Conservation (phyloP, 2,113 vertebrate genomes). For the Pleuronectes platessa region DNA sequence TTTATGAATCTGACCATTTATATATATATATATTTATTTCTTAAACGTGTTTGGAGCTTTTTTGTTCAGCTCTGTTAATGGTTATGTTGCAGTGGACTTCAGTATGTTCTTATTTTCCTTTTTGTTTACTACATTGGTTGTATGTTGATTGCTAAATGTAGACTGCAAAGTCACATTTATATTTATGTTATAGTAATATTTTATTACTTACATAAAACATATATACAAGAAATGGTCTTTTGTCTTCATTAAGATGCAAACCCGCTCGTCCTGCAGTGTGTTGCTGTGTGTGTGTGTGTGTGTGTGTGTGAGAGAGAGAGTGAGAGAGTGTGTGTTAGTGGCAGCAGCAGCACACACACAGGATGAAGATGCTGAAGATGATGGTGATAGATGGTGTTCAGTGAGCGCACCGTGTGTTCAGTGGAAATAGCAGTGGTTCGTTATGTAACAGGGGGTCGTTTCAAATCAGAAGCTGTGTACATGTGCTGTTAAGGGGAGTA, state of each 20-base stretch:
- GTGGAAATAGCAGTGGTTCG: constrained; percentile 53
- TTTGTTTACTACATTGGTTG: constrained; percentile 91
- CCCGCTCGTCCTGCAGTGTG: constrained; percentile 16
- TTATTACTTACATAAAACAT: constrained; percentile 99
- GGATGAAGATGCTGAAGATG: constrained; percentile 21
- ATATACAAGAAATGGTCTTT: constrained; percentile 94
- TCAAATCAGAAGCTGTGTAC: constrained; percentile 68
- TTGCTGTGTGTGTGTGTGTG: constrained; percentile 50
- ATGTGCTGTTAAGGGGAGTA: constrained; percentile 72
- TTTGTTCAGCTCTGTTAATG: constrained; percentile 86
- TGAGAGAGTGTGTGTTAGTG: constrained; percentile 39
- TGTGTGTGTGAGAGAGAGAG: constrained; percentile 37
- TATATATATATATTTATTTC: constrained; percentile 96
- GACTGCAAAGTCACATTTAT: constrained; percentile 98
- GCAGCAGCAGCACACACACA: constrained; percentile 30
- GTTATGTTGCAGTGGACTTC: constrained; percentile 91
- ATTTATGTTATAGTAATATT: constrained; percentile 99
- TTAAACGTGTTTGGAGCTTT: constrained; percentile 90
- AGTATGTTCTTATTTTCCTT: constrained; percentile 75
- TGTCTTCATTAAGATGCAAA: constrained; percentile 87
- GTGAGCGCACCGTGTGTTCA: constrained; percentile 51
- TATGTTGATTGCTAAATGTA: constrained; percentile 95
- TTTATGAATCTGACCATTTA: constrained; percentile 92
- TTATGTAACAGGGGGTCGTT: constrained; percentile 72
- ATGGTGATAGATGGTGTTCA: background rate